phyloP scores from a whole-genome alignment of 2,888 invertebrate genomes.

The Tortricodes alternella region DNA sequence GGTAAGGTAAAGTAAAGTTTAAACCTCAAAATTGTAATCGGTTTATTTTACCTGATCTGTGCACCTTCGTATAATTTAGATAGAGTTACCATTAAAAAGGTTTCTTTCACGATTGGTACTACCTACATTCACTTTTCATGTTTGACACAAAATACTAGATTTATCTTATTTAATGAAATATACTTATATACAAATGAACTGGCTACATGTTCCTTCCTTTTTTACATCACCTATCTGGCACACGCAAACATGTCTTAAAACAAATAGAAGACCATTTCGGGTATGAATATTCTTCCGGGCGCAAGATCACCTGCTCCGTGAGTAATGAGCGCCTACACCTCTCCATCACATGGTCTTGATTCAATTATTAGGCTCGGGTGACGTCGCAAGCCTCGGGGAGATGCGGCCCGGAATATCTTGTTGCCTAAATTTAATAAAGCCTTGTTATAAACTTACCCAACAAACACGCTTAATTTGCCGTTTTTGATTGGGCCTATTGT shows the following conservation, averaged over 20 bases:
- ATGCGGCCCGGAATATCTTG: constrained; percentile 5
- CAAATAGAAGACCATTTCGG: not conserved
- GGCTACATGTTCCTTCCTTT: not conserved
- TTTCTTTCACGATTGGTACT: too few species aligned
- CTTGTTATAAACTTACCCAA: constrained; percentile 10
- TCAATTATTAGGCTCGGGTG: constrained; percentile 11
- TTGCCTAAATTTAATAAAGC: constrained; percentile 10
- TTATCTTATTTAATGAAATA: not conserved
- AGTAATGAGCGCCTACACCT: constrained; percentile 15
- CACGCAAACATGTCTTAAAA: too few species aligned
- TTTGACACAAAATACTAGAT: too few species aligned
- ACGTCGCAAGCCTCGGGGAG: constrained; percentile 5
- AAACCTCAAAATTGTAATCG: not conserved
- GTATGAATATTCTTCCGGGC: not conserved
- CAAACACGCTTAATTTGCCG: constrained; percentile 9
- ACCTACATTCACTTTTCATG: too few species aligned
- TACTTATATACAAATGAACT: not conserved
- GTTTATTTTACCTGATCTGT: too few species aligned
- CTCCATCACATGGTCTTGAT: constrained; percentile 16
- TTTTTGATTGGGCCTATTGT: not conserved
- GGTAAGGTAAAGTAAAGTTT: not conserved
- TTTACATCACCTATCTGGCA: not conserved
- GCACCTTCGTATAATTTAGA: too few species aligned
- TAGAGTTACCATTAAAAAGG: too few species aligned
- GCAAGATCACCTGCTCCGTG: constrained; percentile 16